Evolutionary conservation across 2,113 vertebrate species (phyloP).

Genomic region (Hypanus sabinus): DNA sequence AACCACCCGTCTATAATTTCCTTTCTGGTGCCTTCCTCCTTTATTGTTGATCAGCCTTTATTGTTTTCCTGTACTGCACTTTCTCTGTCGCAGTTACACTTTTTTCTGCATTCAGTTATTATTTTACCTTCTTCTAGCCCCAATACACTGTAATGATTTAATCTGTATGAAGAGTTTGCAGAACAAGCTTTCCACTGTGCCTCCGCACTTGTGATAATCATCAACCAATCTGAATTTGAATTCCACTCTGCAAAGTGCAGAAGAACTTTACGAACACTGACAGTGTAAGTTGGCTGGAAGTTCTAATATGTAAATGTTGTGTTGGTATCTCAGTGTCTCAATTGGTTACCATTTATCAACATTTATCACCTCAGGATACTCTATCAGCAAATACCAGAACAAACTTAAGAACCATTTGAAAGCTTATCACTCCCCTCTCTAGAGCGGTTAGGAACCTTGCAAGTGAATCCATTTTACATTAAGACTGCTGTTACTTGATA

Average conservation of each 20-base stretch:
- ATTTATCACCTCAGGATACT: not conserved
- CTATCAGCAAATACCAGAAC: not conserved
- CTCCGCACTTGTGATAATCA: too few relatives aligned
- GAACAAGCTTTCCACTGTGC: too few relatives aligned
- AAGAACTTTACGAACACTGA: not conserved
- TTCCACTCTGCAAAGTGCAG: not conserved
- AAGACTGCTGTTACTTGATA: not conserved
- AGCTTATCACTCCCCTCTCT: not conserved
- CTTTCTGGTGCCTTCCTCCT: too few relatives aligned
- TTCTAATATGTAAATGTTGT: not conserved
- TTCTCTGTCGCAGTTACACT: too few relatives aligned
- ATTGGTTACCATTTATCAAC: not conserved
- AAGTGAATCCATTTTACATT: not conserved
- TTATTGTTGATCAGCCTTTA: too few relatives aligned
- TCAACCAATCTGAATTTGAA: too few relatives aligned
- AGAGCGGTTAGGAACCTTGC: not conserved
- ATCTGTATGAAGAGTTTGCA: too few relatives aligned
- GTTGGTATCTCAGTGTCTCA: not conserved
- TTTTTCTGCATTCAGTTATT: too few relatives aligned
- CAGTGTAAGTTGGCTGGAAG: conserved; percentile 12
- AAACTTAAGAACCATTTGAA: conserved; percentile 21
- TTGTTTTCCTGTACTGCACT: too few relatives aligned
- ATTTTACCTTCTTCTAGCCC: too few relatives aligned
- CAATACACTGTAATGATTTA: too few relatives aligned
- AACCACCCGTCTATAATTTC: too few relatives aligned